phyloP scores from a whole-genome alignment of 2,888 invertebrate genomes.

The Cotesia congregata region DNA sequence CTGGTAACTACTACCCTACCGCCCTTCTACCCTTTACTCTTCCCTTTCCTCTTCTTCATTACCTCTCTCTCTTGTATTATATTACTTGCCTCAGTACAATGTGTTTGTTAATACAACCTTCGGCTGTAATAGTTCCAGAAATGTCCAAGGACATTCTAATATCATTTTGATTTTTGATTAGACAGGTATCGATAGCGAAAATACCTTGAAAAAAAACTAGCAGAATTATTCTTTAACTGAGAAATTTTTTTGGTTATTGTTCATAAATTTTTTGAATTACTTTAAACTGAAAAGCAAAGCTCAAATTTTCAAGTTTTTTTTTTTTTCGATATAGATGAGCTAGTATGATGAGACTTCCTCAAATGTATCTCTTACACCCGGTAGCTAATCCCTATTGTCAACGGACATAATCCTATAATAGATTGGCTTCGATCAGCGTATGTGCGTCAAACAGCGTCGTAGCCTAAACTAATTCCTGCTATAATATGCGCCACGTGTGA shows the following conservation, averaged over 20 bases:
- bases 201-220: too few species aligned
- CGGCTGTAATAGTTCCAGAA: not conserved
- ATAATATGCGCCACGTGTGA: conserved; percentile 15
- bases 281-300: too few species aligned
- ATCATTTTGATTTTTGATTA: not conserved
- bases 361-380: conserved; percentile 53
- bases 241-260: too few species aligned
- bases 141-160: not conserved
- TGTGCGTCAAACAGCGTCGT: conserved; percentile 34
- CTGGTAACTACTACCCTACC: conserved; percentile 56
- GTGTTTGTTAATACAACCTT: conserved; percentile 23
- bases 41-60: conserved; percentile 46
- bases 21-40: conserved; percentile 39
- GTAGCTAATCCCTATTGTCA: conserved; percentile 65
- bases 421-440: conserved; percentile 63
- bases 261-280: too few species aligned
- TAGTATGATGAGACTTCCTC: conserved; percentile 45
- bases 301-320: too few species aligned
- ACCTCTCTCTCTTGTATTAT: conserved; percentile 40
- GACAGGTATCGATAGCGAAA: too few species aligned
- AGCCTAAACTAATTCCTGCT: not conserved
- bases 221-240: too few species aligned
- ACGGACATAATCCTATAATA: conserved; percentile 66
- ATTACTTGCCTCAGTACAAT: conserved; percentile 33
- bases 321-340: conserved; percentile 1